Percentiles rank a stretch among this genome's conserved stretches.
These are phyloP conservation scores for Sigmodon hispidus DNA, from an alignment of 2,113 vertebrate genomes.

Conservation along the genomic window DNA sequence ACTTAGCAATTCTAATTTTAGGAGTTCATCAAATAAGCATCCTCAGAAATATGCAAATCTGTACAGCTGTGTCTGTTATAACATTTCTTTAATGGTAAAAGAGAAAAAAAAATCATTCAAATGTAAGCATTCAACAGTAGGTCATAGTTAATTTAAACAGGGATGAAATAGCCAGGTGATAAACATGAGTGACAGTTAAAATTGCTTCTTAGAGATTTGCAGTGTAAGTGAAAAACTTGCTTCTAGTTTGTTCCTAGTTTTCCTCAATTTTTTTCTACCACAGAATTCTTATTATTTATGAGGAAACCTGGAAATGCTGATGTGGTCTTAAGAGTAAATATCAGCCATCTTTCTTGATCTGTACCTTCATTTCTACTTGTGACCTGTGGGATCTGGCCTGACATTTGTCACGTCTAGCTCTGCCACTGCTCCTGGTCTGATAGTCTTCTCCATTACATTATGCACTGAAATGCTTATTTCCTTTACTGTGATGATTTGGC, in stretches of 20 bases:
- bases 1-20: conserved; percentile 19
- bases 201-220: background rate
- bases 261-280: background rate
- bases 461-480: background rate
- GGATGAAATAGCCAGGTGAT: background rate
- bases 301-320: conserved; percentile 15
- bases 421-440: background rate
- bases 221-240: background rate
- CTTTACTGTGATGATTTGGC: background rate
- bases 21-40: background rate
- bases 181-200: background rate
- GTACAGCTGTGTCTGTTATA: background rate
- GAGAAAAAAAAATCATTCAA: background rate
- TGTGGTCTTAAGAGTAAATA: background rate
- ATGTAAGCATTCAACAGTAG: background rate
- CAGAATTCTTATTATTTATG: background rate
- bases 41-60: background rate
- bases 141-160: background rate
- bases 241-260: conserved; percentile 15
- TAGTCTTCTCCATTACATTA: background rate
- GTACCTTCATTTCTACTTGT: background rate
- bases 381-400: background rate
- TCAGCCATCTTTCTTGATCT: background rate
- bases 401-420: background rate
- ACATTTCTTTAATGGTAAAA: background rate